phyloP scores from a whole-genome alignment of 2,888 invertebrate genomes.

The Dugesia japonica region DNA sequence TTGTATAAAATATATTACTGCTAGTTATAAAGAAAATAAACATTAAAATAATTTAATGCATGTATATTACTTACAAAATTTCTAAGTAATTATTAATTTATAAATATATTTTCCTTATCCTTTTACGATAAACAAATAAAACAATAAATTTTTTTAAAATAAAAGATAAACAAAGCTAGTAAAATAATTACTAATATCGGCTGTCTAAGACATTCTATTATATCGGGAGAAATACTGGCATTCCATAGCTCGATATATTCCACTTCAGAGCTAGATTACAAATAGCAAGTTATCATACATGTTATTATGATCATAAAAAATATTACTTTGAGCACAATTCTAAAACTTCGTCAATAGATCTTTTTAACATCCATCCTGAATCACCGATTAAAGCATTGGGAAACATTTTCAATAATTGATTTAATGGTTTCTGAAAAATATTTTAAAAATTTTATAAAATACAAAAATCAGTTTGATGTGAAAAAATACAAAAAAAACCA shows the following conservation, averaged over 20 bases:
- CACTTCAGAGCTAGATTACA: not conserved
- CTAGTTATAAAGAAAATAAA: no score
- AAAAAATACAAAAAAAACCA: no score
- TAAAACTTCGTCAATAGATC: not conserved
- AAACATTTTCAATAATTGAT: not conserved
- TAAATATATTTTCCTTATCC: no score
- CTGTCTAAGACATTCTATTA: not conserved
- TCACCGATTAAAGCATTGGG: slow-evolving; percentile 1
- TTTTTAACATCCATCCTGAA: not conserved
- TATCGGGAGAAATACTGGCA: not conserved
- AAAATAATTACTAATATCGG: not conserved
- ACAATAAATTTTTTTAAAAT: no score
- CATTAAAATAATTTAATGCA: no score
- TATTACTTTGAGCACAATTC: not conserved
- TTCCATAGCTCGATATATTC: not conserved
- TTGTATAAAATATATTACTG: no score
- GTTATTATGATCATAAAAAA: not conserved
- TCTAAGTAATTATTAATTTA: no score
- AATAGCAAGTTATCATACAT: not conserved
- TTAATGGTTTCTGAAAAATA: not conserved
- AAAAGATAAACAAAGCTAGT: no score
- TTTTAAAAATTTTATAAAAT: no score
- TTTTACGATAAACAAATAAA: no score
- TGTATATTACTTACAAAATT: no score
- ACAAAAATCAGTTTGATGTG: no score